Evolutionary conservation across 2,797 vertebrate genomes (phyloP).

Genomic region (Enteromius viviparus): DNA sequence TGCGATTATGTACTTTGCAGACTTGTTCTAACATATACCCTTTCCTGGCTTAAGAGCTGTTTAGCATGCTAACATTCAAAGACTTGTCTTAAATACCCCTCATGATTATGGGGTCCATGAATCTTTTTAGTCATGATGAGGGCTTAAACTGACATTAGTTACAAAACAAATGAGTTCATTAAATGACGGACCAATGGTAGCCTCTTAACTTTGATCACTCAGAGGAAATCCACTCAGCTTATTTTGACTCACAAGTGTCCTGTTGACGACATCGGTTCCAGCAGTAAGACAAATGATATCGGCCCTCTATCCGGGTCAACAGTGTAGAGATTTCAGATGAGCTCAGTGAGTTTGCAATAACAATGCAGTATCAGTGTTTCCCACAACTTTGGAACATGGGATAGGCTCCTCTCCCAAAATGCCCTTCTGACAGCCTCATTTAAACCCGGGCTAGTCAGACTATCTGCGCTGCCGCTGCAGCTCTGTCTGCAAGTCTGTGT

Average conservation of each 20-base stretch:
- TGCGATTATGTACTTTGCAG: constrained; percentile 3
- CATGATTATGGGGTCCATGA: constrained; percentile 3
- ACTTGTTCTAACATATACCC: constrained; percentile 19
- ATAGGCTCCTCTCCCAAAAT: constrained; percentile 31
- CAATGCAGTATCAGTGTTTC: constrained; percentile 50
- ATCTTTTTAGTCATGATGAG: constrained; percentile 9
- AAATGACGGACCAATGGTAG: constrained; percentile 15
- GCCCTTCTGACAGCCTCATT: constrained; percentile 31
- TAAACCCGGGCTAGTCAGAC: constrained; percentile 21
- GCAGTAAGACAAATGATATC: constrained; percentile 36
- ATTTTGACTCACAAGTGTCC: constrained; percentile 40
- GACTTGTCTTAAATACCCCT: neutral
- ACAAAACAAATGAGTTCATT: constrained; percentile 22
- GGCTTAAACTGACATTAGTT: constrained; percentile 17
- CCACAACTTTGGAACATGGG: constrained; percentile 43
- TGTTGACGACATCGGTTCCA: constrained; percentile 39
- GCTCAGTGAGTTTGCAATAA: constrained; percentile 40
- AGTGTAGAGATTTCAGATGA: constrained; percentile 40
- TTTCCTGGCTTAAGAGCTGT: constrained; percentile 11
- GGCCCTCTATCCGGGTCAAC: constrained; percentile 32
- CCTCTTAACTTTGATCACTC: constrained; percentile 19
- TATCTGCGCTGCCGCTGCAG: constrained; percentile 27
- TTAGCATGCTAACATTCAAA: constrained; percentile 20
- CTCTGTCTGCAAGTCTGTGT: constrained; percentile 43
- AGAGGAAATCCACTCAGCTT: constrained; percentile 37